A percentile compares a stretch with the other conserved stretches of the same genome.
phyloP scores from a whole-genome alignment of 2,888 invertebrate genomes.

The Volucella bombylans region DNA sequence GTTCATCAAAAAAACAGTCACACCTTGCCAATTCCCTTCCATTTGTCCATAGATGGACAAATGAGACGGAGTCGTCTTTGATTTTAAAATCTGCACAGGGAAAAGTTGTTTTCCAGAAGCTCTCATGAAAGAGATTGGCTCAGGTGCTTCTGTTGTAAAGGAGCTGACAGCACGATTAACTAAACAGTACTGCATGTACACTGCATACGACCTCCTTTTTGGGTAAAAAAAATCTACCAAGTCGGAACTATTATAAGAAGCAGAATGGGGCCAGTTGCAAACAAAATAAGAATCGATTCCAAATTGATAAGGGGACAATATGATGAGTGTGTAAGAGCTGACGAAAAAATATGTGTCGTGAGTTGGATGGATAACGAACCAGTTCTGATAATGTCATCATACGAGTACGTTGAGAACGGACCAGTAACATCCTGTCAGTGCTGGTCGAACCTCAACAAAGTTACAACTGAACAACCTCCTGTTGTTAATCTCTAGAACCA shows the following conservation, averaged over 20 bases:
- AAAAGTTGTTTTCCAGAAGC: neutral
- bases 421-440: constrained; percentile 7
- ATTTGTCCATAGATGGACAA: constrained; percentile 9
- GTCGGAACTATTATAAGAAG: neutral
- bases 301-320: neutral
- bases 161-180: constrained; percentile 4
- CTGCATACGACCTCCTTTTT: no score
- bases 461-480: neutral
- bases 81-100: neutral
- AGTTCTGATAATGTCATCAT: neutral
- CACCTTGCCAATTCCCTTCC: neutral
- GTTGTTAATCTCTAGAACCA: constrained; percentile 1
- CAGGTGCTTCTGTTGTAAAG: constrained; percentile 12
- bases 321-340: neutral
- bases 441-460: neutral
- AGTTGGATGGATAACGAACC: constrained; percentile 7
- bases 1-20: neutral
- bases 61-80: neutral
- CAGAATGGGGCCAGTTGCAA: no score
- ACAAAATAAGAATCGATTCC: constrained; percentile 8
- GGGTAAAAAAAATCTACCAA: neutral
- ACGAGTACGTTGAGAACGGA: neutral
- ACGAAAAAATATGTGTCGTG: neutral
- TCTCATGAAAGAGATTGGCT: constrained; percentile 15
- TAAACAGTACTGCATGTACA: neutral